phyloP scores from a whole-genome alignment of 2,888 invertebrate species.

The Timandra comae region DNA sequence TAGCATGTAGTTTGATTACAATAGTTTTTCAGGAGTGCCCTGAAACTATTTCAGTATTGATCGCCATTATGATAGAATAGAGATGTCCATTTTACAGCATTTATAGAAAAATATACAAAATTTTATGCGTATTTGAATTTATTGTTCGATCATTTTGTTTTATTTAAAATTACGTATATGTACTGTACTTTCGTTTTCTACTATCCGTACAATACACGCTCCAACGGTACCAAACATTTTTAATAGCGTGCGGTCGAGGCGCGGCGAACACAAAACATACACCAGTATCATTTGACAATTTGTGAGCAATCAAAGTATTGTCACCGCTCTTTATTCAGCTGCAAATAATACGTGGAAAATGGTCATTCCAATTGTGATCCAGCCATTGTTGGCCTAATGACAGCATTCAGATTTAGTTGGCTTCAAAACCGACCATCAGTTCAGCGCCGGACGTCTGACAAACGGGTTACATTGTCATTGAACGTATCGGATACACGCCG shows the following conservation, averaged over 20 bases:
- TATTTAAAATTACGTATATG: no score
- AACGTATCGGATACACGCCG: constrained; percentile 3
- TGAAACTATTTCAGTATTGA: no score
- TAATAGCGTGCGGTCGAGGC: constrained; percentile 58
- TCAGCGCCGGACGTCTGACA: constrained; percentile 40
- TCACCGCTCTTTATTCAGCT: constrained; percentile 75
- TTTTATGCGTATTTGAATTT: no score
- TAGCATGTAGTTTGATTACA: no score
- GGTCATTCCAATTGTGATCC: constrained; percentile 68
- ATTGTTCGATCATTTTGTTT: no score
- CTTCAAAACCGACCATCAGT: constrained; percentile 60
- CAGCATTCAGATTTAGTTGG: constrained; percentile 62
- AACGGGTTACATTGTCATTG: constrained; percentile 27
- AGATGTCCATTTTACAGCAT: no score
- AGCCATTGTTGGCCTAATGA: constrained; percentile 70
- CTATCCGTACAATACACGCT: constrained; percentile 21
- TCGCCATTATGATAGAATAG: no score
- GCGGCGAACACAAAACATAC: constrained; percentile 70
- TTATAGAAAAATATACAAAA: no score
- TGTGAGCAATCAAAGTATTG: constrained; percentile 76
- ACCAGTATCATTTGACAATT: constrained; percentile 75
- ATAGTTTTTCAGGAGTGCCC: no score
- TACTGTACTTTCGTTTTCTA: constrained; percentile 15
- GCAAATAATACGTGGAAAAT: constrained; percentile 76
- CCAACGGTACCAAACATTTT: constrained; percentile 26